Evolutionary conservation across 1,140 invertebrate genomes (phyloP), one percentile per base, ranked within the genome.

Genomic region (Prorops nasuta): DNA sequence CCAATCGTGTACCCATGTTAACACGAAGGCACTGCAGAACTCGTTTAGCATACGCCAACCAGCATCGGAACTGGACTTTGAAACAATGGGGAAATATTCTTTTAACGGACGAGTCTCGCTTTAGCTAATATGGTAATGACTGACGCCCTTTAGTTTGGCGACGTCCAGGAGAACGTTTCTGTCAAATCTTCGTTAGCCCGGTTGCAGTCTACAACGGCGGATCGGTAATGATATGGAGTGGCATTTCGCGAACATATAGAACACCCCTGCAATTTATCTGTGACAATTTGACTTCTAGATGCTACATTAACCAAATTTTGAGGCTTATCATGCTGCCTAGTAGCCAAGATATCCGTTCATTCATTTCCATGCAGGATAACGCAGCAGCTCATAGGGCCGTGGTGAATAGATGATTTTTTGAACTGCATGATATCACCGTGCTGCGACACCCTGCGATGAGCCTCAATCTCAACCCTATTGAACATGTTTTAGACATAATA

Each of bases 341-440:
- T 50, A 35, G 41, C 24, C n/a, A 54, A 54, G 50, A 63, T 65
- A 17, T 57, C 56, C 21, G 39, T 18, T 3, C 58, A 39, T 61
- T 65, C 44, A 55, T 59, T 44, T 71, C 62, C 51, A 58, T 65
- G 54, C 67, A 77, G 40, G 71, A 71, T 51, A 74, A 71, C 52
- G 70, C 72, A 15, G 48, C 52, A 18, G 53, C 66, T 37, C 71
- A 77, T 20, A 46, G 10, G 18, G 34, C 44, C 16, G 22, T n/a
- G n/a, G 35, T 46, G 9, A 37, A 32, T 3, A 46, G 35, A 37
- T 35, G 21, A 1, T 46, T 46, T 24, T 46, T 46, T 24, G 18
- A 37, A 34, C 8, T 21, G 8, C 19, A 46, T 19, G 44, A 46
- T 15, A 46, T 38, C 4, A 46, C 44, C 6, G 2, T 46, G 19